phyloP scores from a whole-genome alignment of 2,888 invertebrate species.

The Oligia fasciuncula region DNA sequence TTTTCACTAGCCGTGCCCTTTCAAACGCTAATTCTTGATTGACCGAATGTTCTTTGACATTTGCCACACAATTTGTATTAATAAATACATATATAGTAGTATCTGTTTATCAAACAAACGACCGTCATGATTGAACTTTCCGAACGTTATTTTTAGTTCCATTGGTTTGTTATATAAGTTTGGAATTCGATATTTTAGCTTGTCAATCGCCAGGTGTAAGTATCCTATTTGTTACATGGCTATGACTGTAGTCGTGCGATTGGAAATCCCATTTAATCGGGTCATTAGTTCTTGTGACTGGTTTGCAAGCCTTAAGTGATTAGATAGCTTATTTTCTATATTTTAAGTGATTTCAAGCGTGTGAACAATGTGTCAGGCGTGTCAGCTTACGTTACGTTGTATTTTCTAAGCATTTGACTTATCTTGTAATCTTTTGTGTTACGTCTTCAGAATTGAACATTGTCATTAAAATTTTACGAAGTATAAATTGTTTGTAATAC shows the following conservation, averaged over 20 bases:
- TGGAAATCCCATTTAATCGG: constrained; percentile 49
- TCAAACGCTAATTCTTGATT: constrained; percentile 45
- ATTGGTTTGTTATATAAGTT: constrained; percentile 45
- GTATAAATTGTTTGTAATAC: constrained; percentile 18
- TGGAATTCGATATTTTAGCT: constrained; percentile 50
- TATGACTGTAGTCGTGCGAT: constrained; percentile 23
- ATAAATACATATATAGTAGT: constrained; percentile 26
- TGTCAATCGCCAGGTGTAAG: constrained; percentile 51
- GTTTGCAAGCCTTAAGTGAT: constrained; percentile 36
- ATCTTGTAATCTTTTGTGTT: constrained; percentile 51
- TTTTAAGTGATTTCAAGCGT: constrained; percentile 35
- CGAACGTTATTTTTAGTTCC: constrained; percentile 31
- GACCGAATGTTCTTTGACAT: constrained; percentile 51
- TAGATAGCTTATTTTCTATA: constrained; percentile 29
- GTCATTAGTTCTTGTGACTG: constrained; percentile 49
- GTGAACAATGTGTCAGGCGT: constrained; percentile 22
- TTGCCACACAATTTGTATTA: constrained; percentile 51
- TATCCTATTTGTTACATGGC: constrained; percentile 49
- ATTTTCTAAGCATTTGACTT: constrained; percentile 42
- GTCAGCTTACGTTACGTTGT: constrained; percentile 36
- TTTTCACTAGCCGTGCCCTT: constrained; percentile 48
- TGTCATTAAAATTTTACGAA: constrained; percentile 35
- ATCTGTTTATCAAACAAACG: constrained; percentile 43
- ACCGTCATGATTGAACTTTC: constrained; percentile 46
- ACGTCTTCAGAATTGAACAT: constrained; percentile 35